Conservation (phyloP, 1,140 invertebrate genomes). For the Sipha flava region DNA sequence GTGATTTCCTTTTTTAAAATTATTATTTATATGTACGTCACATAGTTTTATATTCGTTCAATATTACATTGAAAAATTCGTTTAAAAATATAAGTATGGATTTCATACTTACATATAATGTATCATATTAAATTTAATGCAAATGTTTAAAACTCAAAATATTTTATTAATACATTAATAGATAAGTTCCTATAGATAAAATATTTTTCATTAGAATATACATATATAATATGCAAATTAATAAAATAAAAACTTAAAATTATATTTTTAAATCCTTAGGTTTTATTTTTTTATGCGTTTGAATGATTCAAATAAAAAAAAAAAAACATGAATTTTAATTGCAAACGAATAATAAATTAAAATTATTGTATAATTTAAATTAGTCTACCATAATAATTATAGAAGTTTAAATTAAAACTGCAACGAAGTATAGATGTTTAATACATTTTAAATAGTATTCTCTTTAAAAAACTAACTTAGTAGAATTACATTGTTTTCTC, state of each 20-base stretch:
- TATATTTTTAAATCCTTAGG: background rate
- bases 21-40: background rate
- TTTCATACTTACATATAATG: too few species aligned
- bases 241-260: background rate
- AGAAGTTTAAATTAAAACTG: background rate
- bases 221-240: background rate
- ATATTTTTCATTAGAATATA: too few species aligned
- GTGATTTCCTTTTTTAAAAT: constrained; percentile 7
- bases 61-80: background rate
- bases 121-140: too few species aligned
- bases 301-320: background rate
- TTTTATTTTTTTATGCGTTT: background rate
- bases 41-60: background rate
- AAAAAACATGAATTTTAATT: background rate
- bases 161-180: too few species aligned
- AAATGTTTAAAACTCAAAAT: too few species aligned
- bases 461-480: background rate
- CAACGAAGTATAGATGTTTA: background rate
- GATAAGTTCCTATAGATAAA: too few species aligned
- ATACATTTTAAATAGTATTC: background rate
- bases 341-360: background rate
- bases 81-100: background rate
- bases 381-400: background rate
- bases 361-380: background rate
- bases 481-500: background rate